A percentile compares a stretch with the other conserved stretches of the same genome.
Conservation (phyloP, 2,888 invertebrate genomes). For the Torymus tubicola region DNA sequence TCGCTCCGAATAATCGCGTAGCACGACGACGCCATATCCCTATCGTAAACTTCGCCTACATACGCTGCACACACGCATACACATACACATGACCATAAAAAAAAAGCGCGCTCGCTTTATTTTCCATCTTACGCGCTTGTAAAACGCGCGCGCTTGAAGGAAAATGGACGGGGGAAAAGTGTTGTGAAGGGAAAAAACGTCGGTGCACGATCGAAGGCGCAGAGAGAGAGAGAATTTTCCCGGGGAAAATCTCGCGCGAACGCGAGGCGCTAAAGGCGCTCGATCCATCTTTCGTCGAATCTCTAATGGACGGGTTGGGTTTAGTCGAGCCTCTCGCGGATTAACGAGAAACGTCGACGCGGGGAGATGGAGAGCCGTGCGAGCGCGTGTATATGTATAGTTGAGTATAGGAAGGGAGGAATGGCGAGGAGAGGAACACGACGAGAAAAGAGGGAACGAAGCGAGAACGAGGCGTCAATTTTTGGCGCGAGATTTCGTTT, state of each 20-base stretch:
- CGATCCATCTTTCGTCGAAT: slow-evolving; percentile 56
- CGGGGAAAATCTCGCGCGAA: not conserved
- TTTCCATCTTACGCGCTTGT: not conserved
- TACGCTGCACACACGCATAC: no score
- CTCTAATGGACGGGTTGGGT: slow-evolving; percentile 50
- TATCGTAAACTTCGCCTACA: slow-evolving; percentile 16
- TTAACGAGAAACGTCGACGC: slow-evolving; percentile 46
- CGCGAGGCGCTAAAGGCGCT: slow-evolving; percentile 19
- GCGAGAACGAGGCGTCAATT: slow-evolving; percentile 1
- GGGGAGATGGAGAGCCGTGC: slow-evolving; percentile 10
- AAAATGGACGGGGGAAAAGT: not conserved
- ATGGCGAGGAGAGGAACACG: not conserved
- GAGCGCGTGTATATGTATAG: not conserved
- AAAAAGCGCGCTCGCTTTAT: slow-evolving; percentile 22
- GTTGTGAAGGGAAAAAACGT: not conserved
- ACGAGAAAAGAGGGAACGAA: not conserved
- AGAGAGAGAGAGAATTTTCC: no score
- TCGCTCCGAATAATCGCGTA: slow-evolving; percentile 16
- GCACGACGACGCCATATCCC: not conserved
- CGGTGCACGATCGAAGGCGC: no score
- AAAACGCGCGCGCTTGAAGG: not conserved
- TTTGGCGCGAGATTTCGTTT: slow-evolving; percentile 17
- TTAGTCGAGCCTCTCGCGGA: slow-evolving; percentile 43
- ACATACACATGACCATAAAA: not conserved
- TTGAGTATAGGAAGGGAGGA: not conserved